Evolutionary conservation across 2,888 invertebrate species (phyloP), one percentile per base, ranked within the genome.

Genomic region (Diabrotica balteata): DNA sequence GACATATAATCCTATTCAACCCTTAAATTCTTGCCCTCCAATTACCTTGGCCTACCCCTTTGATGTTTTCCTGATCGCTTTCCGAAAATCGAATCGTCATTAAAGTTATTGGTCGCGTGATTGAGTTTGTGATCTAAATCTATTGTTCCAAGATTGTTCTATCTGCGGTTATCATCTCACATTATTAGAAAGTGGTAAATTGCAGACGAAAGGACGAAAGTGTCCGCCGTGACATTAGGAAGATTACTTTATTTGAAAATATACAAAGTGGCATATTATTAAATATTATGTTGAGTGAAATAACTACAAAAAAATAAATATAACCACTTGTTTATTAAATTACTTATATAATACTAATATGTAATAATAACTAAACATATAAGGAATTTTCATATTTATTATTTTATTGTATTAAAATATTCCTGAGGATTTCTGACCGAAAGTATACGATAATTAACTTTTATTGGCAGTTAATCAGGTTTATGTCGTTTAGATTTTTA

Each of bases 11-110:
- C 44, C 45, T 4, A 46, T 59, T 52, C 58, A 59, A 46, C 58
- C 59, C 64, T 59, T 17, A 44, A 57, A 11, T 17, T 44, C 32
- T 17, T 55, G 42, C 64, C 64, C 58, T 64, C 64, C 64, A 64
- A 64, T 64, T 64, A 64, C 43, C 8, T 42, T 52, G 58, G 58
- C 64, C 64, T 64, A 64, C 64, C 64, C 58, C 58, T 64, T 64
- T 64, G 55, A 57, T 57, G 64, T 64, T 58, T 50, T 52, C 47
- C 58, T 59, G 52, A 62, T 58, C 22, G 10, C 46, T 62, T 67
- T 62, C 53, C 47, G n/a, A 67, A 66, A 61, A 66, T 61, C 67
- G 58, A 67, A 62, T 62, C 11, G 44, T 50, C 45, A 64, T 64
- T 64, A 59, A 67, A 62, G 67, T 62, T 53, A 67, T 67, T 59